These are phyloP conservation scores for Cossypha heuglini DNA, from an alignment of 2,797 vertebrate genomes.

Conservation along the genomic window DNA sequence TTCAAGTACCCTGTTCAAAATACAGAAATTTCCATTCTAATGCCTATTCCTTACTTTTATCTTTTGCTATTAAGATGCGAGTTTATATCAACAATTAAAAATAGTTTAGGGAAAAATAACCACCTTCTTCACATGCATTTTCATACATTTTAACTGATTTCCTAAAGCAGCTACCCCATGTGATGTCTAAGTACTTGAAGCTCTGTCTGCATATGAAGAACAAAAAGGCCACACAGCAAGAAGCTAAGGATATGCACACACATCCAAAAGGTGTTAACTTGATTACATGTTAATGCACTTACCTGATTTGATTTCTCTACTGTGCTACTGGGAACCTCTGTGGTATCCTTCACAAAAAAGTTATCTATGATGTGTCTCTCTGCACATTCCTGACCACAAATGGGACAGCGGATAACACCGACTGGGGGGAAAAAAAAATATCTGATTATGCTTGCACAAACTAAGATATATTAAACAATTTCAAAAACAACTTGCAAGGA, in stretches of 20 bases:
- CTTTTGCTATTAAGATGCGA: not conserved
- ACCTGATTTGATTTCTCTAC: conserved; percentile 98
- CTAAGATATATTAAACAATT: not conserved
- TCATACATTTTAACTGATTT: not conserved
- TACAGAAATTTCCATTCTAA: not conserved
- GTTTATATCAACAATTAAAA: not conserved
- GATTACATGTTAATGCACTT: conserved; percentile 56
- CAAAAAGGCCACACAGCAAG: conserved; percentile 12
- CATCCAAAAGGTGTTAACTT: not conserved
- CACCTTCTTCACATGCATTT: not conserved
- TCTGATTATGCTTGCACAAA: not conserved
- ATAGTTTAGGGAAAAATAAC: not conserved
- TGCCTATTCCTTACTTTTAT: not conserved
- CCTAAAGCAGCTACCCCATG: not conserved
- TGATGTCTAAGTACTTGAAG: not conserved
- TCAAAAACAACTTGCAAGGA: not conserved
- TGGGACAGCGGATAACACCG: conserved; percentile 91
- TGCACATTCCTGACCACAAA: conserved; percentile 95
- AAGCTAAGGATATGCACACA: not conserved
- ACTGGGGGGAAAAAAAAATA: conserved; percentile 68
- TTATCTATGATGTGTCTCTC: conserved; percentile 97
- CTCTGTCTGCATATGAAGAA: not conserved
- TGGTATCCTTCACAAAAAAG: conserved; percentile 96
- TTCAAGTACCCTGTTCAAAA: not conserved
- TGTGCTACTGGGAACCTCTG: conserved; percentile 97